phyloP scores from a whole-genome alignment of 2,888 invertebrate species.

The Kryphioiulus occultus region DNA sequence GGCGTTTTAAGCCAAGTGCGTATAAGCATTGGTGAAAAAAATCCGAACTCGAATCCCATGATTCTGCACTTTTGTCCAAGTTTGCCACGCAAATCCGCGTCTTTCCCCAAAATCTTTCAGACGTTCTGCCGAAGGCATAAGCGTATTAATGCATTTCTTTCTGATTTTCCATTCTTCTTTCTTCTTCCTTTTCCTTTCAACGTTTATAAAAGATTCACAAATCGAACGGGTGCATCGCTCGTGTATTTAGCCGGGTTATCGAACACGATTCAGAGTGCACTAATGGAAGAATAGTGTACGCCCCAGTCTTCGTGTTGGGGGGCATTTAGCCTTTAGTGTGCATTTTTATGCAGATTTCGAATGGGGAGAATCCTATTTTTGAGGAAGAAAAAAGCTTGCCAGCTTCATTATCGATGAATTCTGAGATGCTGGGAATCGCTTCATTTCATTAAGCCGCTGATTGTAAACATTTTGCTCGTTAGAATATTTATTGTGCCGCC shows the following conservation, averaged over 20 bases:
- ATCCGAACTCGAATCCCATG: not conserved
- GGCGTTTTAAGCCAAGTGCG: not conserved
- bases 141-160: not conserved
- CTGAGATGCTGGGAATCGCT: not conserved
- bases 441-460: constrained; percentile 18
- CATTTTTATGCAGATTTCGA: not conserved
- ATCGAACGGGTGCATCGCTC: not conserved
- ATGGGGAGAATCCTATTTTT: not conserved
- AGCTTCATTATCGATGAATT: constrained; percentile 20
- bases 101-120: not conserved
- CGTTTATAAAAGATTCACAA: not conserved
- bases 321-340: not conserved
- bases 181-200: not conserved
- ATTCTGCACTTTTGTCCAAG: not conserved
- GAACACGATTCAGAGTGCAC: not conserved
- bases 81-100: not conserved
- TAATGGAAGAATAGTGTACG: constrained; percentile 33
- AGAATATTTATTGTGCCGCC: constrained; percentile 4
- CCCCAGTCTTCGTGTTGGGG: not conserved
- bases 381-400: not conserved
- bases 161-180: not conserved
- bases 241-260: not conserved
- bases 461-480: constrained; percentile 24
- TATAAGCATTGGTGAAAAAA: not conserved
- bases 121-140: not conserved